Evolutionary conservation across 2,888 invertebrate genomes (phyloP), one percentile per base, ranked within the genome.

Genomic region (Eristalinus sepulchralis): DNA sequence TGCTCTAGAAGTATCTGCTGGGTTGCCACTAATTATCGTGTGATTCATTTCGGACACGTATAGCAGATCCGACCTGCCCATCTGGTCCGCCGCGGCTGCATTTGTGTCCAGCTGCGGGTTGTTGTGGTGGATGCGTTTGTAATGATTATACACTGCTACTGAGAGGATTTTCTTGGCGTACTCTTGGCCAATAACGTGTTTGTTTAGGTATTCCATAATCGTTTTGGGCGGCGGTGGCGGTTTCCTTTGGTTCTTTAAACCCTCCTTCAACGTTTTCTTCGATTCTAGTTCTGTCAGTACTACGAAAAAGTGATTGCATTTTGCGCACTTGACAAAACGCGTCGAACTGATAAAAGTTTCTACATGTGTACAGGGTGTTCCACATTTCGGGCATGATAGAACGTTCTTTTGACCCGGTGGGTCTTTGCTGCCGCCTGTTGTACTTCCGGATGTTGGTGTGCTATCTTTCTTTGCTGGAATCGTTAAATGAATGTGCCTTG

Each of bases 81-180:
- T 90, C 1, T 92, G 89, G 57, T 92, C 93, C 91, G 88, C 89
- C 85, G 88, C 39, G 81, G 60, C 57, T 24, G 80, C 53, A 47
- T 27, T 89, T 88, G 90, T 89, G 71, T 91, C 90, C 67, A 90
- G 88, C 83, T 92, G 94, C 89, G 95, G 96, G 83, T 97, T 94
- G 93, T 99, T 99, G 93, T 99, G 98, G 93, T 97, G 97, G 91
- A 99, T 98, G 90, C 99, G 94, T 93, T 99, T 99, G 93, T 99
- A 99, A 92, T 99, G 99, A 93, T 99, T 99, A 94, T 99, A 99
- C 0, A 99, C 99, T 11, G 99, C 99, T 39, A 99, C 99, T 0
- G 99, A 96, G 47, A 99, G 94, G 53, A 99, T 98, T 93, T 99
- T 99, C 93, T 99, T 99, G 0, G 99, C 99, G 92, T 96, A 95